A percentile compares a stretch with the other conserved stretches of the same genome.
phyloP scores from a whole-genome alignment of 2,888 invertebrate genomes.

The Dioctria linearis region DNA sequence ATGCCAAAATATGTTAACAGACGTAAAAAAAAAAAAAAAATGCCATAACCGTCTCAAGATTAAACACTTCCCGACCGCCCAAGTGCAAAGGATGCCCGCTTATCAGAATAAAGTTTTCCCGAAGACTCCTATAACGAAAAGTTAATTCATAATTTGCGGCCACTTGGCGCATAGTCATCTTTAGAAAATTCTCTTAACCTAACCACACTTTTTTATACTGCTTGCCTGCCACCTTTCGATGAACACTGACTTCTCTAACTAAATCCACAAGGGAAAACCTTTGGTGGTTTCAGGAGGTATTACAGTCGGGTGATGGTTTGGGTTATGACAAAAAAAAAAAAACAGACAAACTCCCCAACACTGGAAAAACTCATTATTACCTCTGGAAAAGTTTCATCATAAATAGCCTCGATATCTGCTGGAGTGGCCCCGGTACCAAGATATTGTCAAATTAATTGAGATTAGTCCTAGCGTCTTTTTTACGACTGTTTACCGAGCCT shows the following conservation, averaged over 20 bases:
- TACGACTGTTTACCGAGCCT: conserved; percentile 41
- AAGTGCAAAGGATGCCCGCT: background rate
- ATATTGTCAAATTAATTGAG: conserved; percentile 53
- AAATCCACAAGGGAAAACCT: background rate
- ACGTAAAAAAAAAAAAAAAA: background rate
- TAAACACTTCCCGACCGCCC: background rate
- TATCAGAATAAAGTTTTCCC: conserved; percentile 42
- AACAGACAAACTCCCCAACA: background rate
- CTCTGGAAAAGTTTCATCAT: conserved; percentile 49
- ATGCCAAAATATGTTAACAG: conserved; percentile 48
- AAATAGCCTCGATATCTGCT: conserved; percentile 51
- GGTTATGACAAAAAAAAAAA: background rate
- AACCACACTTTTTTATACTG: background rate
- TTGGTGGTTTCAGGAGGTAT: background rate
- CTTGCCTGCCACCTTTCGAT: background rate
- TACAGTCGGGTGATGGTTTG: background rate
- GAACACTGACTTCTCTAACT: background rate
- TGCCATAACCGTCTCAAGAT: background rate
- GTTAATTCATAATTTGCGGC: conserved; percentile 51
- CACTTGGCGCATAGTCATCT: conserved; percentile 42
- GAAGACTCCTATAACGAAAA: conserved; percentile 42
- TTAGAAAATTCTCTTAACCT: conserved; percentile 8
- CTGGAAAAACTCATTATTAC: conserved; percentile 50
- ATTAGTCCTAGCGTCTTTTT: conserved; percentile 47
- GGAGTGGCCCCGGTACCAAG: conserved; percentile 19